A percentile compares a stretch with the other conserved stretches of the same genome.
phyloP scores from a whole-genome alignment of 1,140 invertebrate genomes.

The Xylocopa sonorina region DNA sequence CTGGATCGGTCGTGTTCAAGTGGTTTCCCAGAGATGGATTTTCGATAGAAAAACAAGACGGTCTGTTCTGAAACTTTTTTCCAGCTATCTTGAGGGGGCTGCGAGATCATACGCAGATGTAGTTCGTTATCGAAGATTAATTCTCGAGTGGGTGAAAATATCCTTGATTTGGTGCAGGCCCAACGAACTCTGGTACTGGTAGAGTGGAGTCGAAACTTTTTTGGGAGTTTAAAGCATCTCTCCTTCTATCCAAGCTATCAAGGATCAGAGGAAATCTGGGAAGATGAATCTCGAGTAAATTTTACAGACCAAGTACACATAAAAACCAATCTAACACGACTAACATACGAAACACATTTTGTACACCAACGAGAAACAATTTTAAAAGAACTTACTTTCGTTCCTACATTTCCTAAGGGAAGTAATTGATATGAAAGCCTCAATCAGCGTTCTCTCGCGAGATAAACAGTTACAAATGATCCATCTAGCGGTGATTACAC shows the following conservation, averaged over 20 bases:
- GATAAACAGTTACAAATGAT: background rate
- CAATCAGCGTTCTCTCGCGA: no score
- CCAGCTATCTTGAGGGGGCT: background rate
- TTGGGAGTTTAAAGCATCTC: background rate
- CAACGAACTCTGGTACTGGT: background rate
- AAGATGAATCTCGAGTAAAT: background rate
- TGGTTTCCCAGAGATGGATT: background rate
- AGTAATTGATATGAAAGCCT: no score
- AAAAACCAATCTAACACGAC: no score
- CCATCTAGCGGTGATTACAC: background rate
- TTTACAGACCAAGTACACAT: background rate
- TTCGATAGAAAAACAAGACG: background rate
- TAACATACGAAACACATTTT: no score
- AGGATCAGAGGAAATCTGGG: no score
- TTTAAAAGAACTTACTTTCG: no score
- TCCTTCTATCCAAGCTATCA: background rate
- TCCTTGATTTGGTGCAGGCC: background rate
- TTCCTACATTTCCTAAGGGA: no score
- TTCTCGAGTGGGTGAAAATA: constrained; percentile 24
- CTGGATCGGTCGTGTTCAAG: background rate
- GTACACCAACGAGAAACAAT: no score
- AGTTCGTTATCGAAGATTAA: background rate
- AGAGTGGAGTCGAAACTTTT: background rate
- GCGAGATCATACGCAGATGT: background rate
- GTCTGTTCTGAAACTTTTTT: constrained; percentile 13